Conservation (phyloP, 2,888 invertebrate genomes). For the Neoascia interrupta region DNA sequence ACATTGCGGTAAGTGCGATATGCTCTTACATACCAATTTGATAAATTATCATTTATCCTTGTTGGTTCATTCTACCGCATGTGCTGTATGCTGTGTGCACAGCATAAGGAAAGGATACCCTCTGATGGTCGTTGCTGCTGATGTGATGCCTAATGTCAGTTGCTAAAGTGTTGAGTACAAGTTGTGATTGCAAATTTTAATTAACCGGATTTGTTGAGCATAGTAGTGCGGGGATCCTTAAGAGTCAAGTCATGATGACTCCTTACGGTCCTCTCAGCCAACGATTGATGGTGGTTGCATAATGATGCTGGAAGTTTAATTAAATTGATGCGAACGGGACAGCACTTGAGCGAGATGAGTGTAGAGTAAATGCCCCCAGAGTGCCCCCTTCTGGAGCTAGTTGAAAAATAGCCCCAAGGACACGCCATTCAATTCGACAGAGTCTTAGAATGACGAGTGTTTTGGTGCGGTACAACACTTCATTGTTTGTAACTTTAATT, state of each 20-base stretch:
- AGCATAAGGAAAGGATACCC: too few relatives aligned
- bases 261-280: slow-evolving; percentile 18
- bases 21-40: slow-evolving; percentile 58
- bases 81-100: neutral
- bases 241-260: slow-evolving; percentile 28
- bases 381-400: slow-evolving; percentile 12
- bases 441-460: slow-evolving; percentile 22
- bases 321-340: slow-evolving; percentile 32
- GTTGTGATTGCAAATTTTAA: slow-evolving; percentile 64
- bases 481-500: slow-evolving; percentile 52
- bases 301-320: slow-evolving; percentile 60
- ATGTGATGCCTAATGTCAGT: slow-evolving; percentile 53
- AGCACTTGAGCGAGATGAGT: slow-evolving; percentile 11
- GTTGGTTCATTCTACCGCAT: slow-evolving; percentile 13
- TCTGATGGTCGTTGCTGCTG: too few relatives aligned
- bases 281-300: slow-evolving; percentile 46
- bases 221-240: slow-evolving; percentile 17
- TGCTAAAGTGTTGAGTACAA: slow-evolving; percentile 44
- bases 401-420: slow-evolving; percentile 49
- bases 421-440: neutral
- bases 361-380: neutral
- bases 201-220: slow-evolving; percentile 64
- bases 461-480: neutral
- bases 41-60: slow-evolving; percentile 60
- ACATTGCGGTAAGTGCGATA: slow-evolving; percentile 58